Conservation (phyloP, 2,888 invertebrate genomes). For the Molorchus minor region DNA sequence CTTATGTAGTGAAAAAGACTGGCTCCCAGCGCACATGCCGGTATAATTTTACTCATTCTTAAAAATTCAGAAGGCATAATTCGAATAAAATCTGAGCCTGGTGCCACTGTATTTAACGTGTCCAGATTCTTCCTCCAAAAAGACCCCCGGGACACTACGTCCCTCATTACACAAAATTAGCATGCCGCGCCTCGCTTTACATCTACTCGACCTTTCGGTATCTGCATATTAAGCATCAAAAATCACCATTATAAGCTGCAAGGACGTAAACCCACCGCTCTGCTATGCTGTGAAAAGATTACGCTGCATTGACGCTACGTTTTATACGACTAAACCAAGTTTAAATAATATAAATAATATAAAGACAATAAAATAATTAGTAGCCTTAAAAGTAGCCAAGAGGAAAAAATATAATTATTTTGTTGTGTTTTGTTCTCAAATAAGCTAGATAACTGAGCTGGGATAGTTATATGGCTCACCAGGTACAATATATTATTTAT, state of each 20-base stretch:
- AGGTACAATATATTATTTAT: no score
- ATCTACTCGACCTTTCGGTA: constrained; percentile 10
- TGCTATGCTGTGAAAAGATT: constrained; percentile 1
- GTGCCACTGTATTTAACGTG: constrained; percentile 14
- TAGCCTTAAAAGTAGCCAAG: no score
- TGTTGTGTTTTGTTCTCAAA: no score
- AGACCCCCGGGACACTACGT: constrained; percentile 20
- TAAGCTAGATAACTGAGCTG: no score
- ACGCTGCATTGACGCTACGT: constrained; percentile 4
- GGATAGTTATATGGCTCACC: no score
- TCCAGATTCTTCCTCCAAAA: constrained; percentile 12
- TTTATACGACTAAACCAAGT: no score
- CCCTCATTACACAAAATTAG: constrained; percentile 24
- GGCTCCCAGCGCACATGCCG: background rate
- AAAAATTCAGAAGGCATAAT: constrained; percentile 18
- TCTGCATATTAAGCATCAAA: constrained; percentile 22
- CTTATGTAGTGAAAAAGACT: no score
- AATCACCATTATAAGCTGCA: constrained; percentile 12
- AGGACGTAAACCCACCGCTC: constrained; percentile 7
- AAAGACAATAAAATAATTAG: no score
- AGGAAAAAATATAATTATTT: no score
- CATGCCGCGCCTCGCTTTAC: constrained; percentile 16
- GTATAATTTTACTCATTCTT: background rate
- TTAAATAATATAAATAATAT: no score
- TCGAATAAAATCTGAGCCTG: constrained; percentile 9